phyloP scores from a whole-genome alignment of 2,113 vertebrate genomes.

The Odontesthes bonariensis region DNA sequence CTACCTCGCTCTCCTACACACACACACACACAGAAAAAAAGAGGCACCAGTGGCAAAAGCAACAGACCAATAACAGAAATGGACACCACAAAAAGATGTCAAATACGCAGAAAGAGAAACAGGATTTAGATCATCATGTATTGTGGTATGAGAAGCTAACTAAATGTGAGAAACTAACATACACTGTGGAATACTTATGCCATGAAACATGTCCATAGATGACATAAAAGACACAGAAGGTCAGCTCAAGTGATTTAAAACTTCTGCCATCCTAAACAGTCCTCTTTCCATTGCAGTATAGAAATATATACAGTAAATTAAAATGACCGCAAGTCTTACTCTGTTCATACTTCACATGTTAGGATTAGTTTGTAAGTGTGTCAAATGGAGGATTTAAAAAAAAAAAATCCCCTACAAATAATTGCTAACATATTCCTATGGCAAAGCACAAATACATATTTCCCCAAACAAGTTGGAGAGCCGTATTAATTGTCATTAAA shows the following conservation, averaged over 20 bases:
- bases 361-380: not conserved
- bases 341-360: not conserved
- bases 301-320: not conserved
- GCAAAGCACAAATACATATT: too few relatives aligned
- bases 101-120: slow-evolving; percentile 12
- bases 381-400: not conserved
- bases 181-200: slow-evolving; percentile 35
- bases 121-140: slow-evolving; percentile 12
- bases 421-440: too few relatives aligned
- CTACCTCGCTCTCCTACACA: slow-evolving; percentile 7
- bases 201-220: slow-evolving; percentile 21
- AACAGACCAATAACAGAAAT: slow-evolving; percentile 5
- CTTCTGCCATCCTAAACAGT: not conserved
- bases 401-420: too few relatives aligned
- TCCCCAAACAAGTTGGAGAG: too few relatives aligned
- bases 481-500: too few relatives aligned
- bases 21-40: slow-evolving; percentile 10
- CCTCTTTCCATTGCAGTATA: not conserved
- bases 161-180: slow-evolving; percentile 48
- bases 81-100: slow-evolving; percentile 15
- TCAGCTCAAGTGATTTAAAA: slow-evolving; percentile 17
- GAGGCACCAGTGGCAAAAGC: slow-evolving; percentile 16
- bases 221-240: slow-evolving; percentile 22
- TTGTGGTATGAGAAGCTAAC: slow-evolving; percentile 32
- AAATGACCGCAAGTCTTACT: not conserved